Conservation (phyloP, 2,888 invertebrate genomes). For the Volucella inanis region DNA sequence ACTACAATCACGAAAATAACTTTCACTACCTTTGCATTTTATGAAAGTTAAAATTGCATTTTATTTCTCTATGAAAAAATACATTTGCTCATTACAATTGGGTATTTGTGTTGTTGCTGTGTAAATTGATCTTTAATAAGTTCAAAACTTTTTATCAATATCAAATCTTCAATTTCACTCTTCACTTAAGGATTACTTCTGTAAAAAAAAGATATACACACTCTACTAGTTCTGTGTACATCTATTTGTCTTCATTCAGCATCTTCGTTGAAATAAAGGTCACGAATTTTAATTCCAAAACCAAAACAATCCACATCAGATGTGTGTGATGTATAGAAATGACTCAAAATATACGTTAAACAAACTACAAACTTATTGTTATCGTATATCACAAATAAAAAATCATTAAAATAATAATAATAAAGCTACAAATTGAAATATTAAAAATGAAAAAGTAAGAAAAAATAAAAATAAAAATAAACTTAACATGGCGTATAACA, state of each 20-base stretch:
- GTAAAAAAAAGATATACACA: constrained; percentile 25
- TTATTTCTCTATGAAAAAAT: constrained; percentile 73
- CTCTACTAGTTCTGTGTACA: not conserved
- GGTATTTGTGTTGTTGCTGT: constrained; percentile 60
- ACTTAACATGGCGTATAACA: constrained; percentile 67
- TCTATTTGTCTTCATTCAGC: constrained; percentile 35
- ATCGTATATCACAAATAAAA: constrained; percentile 62
- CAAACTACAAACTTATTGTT: constrained; percentile 10
- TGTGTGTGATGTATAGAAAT: constrained; percentile 29
- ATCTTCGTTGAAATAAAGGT: constrained; percentile 53
- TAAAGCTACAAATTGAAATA: not conserved
- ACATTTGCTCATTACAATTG: constrained; percentile 61
- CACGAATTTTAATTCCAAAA: constrained; percentile 33
- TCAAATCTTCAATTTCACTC: constrained; percentile 42
- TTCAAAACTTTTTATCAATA: constrained; percentile 63
- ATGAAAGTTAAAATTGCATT: constrained; percentile 72
- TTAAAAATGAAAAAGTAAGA: constrained; percentile 1
- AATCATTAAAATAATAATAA: constrained; percentile 46
- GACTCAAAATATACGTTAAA: constrained; percentile 3
- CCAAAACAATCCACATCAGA: constrained; percentile 6
- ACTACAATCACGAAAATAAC: not conserved
- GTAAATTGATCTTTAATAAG: constrained; percentile 67
- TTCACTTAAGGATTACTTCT: constrained; percentile 16
- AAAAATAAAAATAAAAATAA: constrained; percentile 48
- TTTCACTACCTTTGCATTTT: constrained; percentile 23